A percentile compares a stretch with the other conserved stretches of the same genome.
Conservation (phyloP, 2,113 vertebrate species). For the Chelonoidis abingdonii region DNA sequence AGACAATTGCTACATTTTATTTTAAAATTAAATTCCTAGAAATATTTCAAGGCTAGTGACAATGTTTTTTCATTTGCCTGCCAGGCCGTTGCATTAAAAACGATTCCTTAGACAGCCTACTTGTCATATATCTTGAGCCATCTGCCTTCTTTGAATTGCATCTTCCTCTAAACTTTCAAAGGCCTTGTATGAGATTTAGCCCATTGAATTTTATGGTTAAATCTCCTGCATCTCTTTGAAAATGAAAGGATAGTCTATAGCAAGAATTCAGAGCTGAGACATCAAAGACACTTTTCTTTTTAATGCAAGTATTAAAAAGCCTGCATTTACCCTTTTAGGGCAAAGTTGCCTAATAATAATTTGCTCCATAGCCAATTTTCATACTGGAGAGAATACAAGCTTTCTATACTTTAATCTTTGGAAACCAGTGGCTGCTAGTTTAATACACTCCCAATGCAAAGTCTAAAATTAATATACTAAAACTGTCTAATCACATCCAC, state of each 20-base stretch:
- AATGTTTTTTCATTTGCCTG: constrained; percentile 42
- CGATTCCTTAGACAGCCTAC: not conserved
- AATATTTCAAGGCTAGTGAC: constrained; percentile 19
- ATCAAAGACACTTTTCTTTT: constrained; percentile 66
- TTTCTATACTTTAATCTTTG: constrained; percentile 46
- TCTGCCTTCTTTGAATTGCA: constrained; percentile 1
- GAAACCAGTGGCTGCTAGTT: constrained; percentile 39
- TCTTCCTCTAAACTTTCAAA: constrained; percentile 54
- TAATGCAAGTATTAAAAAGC: constrained; percentile 55
- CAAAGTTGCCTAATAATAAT: constrained; percentile 65
- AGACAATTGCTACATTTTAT: constrained; percentile 16
- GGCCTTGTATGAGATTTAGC: constrained; percentile 28
- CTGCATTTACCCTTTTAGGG: not conserved
- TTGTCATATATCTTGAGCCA: not conserved
- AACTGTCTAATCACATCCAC: constrained; percentile 18
- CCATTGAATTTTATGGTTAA: constrained; percentile 61
- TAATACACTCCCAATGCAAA: constrained; percentile 40
- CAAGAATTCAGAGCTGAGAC: constrained; percentile 55
- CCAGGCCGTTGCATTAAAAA: constrained; percentile 29
- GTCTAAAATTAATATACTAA: constrained; percentile 48
- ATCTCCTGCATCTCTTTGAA: constrained; percentile 64
- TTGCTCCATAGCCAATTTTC: constrained; percentile 59
- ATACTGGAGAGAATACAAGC: constrained; percentile 54
- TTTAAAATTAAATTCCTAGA: constrained; percentile 28
- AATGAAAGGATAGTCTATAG: constrained; percentile 46